phyloP scores from a whole-genome alignment of 1,140 invertebrate species.

The Zaprionus tsacasi region DNA sequence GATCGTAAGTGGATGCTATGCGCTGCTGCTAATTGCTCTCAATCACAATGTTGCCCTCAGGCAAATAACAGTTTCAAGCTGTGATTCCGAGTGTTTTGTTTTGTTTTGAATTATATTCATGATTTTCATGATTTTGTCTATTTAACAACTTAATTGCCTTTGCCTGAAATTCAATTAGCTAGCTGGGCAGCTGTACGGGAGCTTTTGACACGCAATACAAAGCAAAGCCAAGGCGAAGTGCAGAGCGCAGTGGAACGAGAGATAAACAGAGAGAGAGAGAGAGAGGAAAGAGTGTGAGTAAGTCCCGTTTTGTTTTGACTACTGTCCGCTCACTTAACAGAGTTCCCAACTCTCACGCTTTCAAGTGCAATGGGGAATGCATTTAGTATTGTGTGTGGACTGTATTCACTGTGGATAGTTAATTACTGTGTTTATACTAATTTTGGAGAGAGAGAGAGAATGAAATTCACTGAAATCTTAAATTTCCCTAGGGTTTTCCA shows the following conservation, averaged over 20 bases:
- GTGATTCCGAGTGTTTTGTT: conserved; percentile 41
- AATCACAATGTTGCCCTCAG: conserved; percentile 19
- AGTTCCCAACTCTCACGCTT: background rate
- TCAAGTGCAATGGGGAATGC: background rate
- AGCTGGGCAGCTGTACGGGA: conserved; percentile 3
- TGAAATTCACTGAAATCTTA: no score
- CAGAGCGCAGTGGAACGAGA: no score
- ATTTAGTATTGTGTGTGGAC: background rate
- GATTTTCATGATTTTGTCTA: conserved; percentile 10
- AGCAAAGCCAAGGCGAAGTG: conserved; percentile 8
- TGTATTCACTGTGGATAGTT: background rate
- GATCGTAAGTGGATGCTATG: conserved; percentile 35
- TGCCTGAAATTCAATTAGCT: conserved; percentile 43
- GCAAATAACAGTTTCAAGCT: conserved; percentile 33
- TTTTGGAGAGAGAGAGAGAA: no score
- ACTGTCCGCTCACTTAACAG: background rate
- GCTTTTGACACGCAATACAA: background rate
- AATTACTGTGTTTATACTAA: background rate
- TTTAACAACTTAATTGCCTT: conserved; percentile 42
- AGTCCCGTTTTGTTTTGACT: background rate
- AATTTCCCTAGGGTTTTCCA: background rate
- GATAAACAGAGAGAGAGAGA: background rate
- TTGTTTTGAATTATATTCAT: conserved; percentile 6
- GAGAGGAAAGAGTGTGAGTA: background rate
- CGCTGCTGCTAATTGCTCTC: conserved; percentile 27